Evolutionary conservation across 2,113 vertebrate species (phyloP), one percentile per base, ranked within the genome.

Genomic region (Ammospiza caudacuta): DNA sequence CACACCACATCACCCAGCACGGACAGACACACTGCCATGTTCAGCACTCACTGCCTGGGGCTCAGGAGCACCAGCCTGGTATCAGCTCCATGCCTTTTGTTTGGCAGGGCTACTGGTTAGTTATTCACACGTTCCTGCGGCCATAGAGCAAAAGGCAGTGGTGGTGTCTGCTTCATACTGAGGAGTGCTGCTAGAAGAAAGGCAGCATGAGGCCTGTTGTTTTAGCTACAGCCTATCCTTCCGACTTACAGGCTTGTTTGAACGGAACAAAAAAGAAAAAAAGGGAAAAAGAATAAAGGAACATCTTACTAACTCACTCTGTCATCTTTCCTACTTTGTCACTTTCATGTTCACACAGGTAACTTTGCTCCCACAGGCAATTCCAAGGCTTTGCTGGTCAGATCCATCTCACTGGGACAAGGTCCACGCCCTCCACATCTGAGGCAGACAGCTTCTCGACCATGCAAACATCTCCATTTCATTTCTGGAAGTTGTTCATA

Each of bases 11-110:
- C 78, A 9, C 49, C 37, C 33, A 7, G 70, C 44, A 25, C 0
- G 6, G 89, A 73, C 61, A 52, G 81, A 39, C 1, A 0, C 0
- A 3, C 89, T 70, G 82, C 66, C 25, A 7, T 0, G 2, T 2
- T 58, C 63, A 37, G 67, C 75, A 15, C 11, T 9, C 24, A 11
- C 72, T 44, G 87, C 75, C 67, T 2, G 2, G 15, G 84, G 82
- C 91, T 49, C 81, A 35, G 62, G 41, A 0, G 0, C 62, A 67
- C 28, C 75, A 77, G 85, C 46, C 33, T 11, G 12, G 11, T 41
- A 27, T 7, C 68, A 52, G 64, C n/a, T 51, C 57, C 12, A 10
- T 0, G 58, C 82, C 78, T 80, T n/a, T n/a, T 55, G 78, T 67
- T 77, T 55, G 59, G 68, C 85, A 52, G 39, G 28, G 39, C 22